Conservation (phyloP, 2,113 vertebrate species). For the Elgaria multicarinata region DNA sequence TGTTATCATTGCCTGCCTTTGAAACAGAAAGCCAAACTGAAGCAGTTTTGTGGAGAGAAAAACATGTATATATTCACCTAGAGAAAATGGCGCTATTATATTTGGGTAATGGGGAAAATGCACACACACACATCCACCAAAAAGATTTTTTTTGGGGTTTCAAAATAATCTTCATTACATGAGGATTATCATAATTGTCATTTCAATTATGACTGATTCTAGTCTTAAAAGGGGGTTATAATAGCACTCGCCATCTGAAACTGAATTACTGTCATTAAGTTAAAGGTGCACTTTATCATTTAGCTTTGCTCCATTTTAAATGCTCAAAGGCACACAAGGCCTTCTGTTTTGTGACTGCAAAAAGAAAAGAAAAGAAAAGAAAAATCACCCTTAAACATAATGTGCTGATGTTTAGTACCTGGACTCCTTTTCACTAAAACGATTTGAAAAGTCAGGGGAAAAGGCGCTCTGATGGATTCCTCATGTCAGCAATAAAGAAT, state of each 20-base stretch:
- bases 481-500: background rate
- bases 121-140: slow-evolving; percentile 11
- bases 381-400: slow-evolving; percentile 33
- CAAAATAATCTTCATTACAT: slow-evolving; percentile 71
- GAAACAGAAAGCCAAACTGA: background rate
- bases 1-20: background rate
- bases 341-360: slow-evolving; percentile 38
- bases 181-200: slow-evolving; percentile 66
- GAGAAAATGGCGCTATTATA: slow-evolving; percentile 23
- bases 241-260: slow-evolving; percentile 64
- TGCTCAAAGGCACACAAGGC: slow-evolving; percentile 29
- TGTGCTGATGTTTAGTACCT: slow-evolving; percentile 55
- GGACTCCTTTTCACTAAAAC: slow-evolving; percentile 51
- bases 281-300: slow-evolving; percentile 69
- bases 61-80: slow-evolving; percentile 20
- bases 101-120: slow-evolving; percentile 6
- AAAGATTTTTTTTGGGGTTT: slow-evolving; percentile 57
- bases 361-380: background rate
- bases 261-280: slow-evolving; percentile 65
- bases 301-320: slow-evolving; percentile 58
- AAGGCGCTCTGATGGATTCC: slow-evolving; percentile 2
- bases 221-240: slow-evolving; percentile 60
- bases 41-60: background rate
- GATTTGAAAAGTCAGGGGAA: slow-evolving; percentile 52
- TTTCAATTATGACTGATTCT: slow-evolving; percentile 71